These are phyloP conservation scores for Neomorphus geoffroyi DNA, from an alignment of 2,797 vertebrate species.

Conservation along the genomic window DNA sequence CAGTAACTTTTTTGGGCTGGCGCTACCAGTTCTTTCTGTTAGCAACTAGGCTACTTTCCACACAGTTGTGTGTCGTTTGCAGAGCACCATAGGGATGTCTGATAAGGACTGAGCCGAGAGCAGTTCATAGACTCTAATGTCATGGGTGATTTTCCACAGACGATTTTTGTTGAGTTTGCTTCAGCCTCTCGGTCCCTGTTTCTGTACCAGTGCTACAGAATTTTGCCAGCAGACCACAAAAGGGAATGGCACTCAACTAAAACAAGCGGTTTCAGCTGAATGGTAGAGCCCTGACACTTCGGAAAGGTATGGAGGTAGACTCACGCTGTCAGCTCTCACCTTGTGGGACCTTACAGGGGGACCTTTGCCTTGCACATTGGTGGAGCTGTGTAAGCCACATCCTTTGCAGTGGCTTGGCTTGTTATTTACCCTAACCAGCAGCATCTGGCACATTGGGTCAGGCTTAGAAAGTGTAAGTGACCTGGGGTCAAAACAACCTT, in stretches of 20 bases:
- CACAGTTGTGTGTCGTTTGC: neutral
- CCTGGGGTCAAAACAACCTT: neutral
- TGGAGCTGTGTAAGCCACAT: neutral
- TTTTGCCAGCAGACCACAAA: neutral
- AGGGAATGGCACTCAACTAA: neutral
- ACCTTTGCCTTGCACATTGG: neutral
- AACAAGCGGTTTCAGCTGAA: neutral
- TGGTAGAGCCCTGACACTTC: neutral
- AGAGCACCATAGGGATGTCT: neutral
- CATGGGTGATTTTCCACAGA: neutral
- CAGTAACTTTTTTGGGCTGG: neutral
- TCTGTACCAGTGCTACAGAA: neutral
- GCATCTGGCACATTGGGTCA: accelerated
- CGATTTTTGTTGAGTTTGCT: neutral
- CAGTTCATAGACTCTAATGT: neutral
- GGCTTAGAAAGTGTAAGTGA: neutral
- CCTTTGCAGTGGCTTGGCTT: neutral
- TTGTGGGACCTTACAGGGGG: neutral
- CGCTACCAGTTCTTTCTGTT: neutral
- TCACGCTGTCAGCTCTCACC: neutral
- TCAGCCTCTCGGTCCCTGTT: neutral
- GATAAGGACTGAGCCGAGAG: neutral
- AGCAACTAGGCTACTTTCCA: neutral
- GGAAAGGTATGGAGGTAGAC: neutral
- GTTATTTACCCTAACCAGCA: neutral